phyloP scores from a whole-genome alignment of 2,113 vertebrate species.

The Cairina moschata region DNA sequence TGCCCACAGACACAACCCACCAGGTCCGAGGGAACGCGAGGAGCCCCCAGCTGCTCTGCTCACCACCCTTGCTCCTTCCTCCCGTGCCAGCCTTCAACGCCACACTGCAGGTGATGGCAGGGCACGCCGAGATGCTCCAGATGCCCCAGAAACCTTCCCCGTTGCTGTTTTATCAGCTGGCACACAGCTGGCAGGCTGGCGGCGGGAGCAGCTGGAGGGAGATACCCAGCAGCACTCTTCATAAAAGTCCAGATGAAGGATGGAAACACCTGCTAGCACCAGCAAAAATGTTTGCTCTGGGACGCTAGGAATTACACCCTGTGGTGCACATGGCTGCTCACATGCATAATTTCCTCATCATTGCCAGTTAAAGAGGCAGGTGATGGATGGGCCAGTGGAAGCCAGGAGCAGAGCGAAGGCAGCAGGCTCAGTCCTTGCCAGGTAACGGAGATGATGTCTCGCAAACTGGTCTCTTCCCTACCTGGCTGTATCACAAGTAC shows the following conservation, averaged over 20 bases:
- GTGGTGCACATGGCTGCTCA: not conserved
- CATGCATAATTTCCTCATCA: not conserved
- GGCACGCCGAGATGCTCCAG: not conserved
- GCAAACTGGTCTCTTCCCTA: slow-evolving; percentile 14
- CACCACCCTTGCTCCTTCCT: not conserved
- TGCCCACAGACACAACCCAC: not conserved
- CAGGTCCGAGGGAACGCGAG: not conserved
- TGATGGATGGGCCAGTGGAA: slow-evolving; percentile 20
- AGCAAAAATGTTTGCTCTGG: slow-evolving; percentile 28
- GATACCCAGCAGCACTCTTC: not conserved
- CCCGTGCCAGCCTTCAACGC: not conserved
- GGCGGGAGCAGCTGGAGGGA: slow-evolving; percentile 1
- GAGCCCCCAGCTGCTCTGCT: not conserved
- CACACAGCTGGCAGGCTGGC: not conserved
- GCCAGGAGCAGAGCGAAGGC: not conserved
- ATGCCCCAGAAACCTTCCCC: not conserved
- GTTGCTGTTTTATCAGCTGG: not conserved
- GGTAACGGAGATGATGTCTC: not conserved
- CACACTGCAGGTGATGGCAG: not conserved
- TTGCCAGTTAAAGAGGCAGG: slow-evolving; percentile 27
- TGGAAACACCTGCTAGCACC: slow-evolving; percentile 24
- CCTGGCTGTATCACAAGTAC: not conserved
- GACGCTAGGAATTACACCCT: not conserved
- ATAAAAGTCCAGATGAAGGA: slow-evolving; percentile 29
- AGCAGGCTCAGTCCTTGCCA: slow-evolving; percentile 12